phyloP scores from a whole-genome alignment of 2,797 vertebrate species.

The Paramormyrops hopkinsi region DNA sequence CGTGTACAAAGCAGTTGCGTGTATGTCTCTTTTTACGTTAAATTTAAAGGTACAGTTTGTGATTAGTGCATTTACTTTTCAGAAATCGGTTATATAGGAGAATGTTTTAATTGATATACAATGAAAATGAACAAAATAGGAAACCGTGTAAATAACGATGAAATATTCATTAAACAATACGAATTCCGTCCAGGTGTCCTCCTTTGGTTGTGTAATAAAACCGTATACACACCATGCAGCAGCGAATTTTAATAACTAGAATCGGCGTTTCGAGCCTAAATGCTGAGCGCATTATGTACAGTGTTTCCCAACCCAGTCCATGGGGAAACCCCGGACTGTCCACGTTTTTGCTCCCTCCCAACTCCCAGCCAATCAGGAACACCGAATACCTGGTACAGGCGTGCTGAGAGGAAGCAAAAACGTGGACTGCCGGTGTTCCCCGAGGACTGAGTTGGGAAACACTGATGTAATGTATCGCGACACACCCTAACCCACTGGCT shows the following conservation, averaged over 20 bases:
- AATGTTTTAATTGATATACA: slow-evolving; percentile 3
- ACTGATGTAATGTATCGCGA: background rate
- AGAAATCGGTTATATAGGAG: background rate
- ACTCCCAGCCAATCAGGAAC: background rate
- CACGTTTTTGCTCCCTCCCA: background rate
- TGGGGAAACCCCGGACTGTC: background rate
- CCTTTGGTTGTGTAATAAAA: background rate
- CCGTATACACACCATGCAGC: background rate
- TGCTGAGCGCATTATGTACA: background rate
- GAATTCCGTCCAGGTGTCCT: background rate
- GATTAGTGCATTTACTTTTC: slow-evolving; percentile 18
- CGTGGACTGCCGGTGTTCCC: background rate
- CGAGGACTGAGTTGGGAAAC: background rate
- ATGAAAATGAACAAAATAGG: slow-evolving; percentile 2
- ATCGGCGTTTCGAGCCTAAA: background rate
- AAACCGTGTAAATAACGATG: background rate
- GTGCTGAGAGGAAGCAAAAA: background rate
- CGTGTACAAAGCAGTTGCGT: slow-evolving; percentile 47
- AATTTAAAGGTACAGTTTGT: slow-evolving; percentile 49
- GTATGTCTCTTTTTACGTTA: slow-evolving; percentile 53
- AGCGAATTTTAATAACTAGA: background rate
- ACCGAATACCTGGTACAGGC: background rate
- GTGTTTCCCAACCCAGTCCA: background rate
- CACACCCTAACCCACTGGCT: background rate
- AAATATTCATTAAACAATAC: background rate